Percentiles rank a stretch among this genome's conserved stretches.
phyloP scores from a whole-genome alignment of 2,888 invertebrate species.

The Ectobius pallidus region DNA sequence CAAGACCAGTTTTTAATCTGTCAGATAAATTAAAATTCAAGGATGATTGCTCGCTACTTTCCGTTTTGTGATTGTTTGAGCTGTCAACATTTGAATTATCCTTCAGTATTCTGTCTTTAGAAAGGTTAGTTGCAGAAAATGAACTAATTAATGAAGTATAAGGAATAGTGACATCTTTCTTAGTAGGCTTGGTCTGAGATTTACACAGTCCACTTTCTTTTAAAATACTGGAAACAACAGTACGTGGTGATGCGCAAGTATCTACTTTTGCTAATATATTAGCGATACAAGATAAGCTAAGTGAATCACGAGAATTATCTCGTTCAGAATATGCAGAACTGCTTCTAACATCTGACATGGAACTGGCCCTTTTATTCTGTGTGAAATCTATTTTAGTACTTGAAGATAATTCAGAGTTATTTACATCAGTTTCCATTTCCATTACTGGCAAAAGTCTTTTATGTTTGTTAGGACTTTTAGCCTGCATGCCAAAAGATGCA shows the following conservation, averaged over 20 bases:
- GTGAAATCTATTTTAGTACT: too few species aligned
- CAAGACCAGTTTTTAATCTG: too few species aligned
- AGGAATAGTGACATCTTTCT: background rate
- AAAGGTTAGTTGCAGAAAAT: background rate
- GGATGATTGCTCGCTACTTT: too few species aligned
- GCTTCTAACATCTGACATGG: background rate
- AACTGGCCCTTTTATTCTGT: background rate
- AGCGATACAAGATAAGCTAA: constrained; percentile 5
- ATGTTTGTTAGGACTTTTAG: background rate
- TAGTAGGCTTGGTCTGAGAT: background rate
- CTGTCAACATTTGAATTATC: background rate
- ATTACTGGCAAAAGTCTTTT: background rate
- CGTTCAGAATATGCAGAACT: background rate
- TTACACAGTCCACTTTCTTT: constrained; percentile 1
- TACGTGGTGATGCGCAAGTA: background rate
- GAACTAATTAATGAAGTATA: background rate
- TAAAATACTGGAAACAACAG: constrained; percentile 11
- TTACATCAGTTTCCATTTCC: background rate
- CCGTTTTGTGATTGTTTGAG: too few species aligned
- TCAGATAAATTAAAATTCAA: too few species aligned
- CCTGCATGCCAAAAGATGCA: background rate
- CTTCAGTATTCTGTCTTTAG: background rate
- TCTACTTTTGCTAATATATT: constrained; percentile 5
- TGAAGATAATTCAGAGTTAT: background rate
- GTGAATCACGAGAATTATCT: background rate